These are phyloP conservation scores for Microcebus ravelobensis DNA, from an alignment of 2,113 vertebrate genomes.

Conservation along the genomic window DNA sequence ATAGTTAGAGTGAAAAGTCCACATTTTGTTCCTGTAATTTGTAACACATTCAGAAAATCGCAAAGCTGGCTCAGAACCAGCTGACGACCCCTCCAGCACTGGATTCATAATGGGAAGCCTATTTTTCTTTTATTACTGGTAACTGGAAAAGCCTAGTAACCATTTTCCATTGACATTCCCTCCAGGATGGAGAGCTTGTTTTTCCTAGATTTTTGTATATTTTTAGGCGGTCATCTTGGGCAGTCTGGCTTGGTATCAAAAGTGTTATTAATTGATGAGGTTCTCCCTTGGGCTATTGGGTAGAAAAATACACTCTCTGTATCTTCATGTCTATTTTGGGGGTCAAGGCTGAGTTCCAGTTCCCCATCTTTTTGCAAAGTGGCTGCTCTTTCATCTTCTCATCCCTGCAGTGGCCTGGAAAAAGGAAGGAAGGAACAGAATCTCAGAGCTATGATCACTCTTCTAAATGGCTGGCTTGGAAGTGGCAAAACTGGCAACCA, in stretches of 20 bases:
- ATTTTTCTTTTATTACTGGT: slow-evolving; percentile 75
- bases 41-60: slow-evolving; percentile 67
- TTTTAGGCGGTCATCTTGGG: slow-evolving; percentile 76
- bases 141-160: slow-evolving; percentile 76
- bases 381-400: slow-evolving; percentile 38
- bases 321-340: slow-evolving; percentile 47
- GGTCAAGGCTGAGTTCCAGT: slow-evolving; percentile 49
- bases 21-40: slow-evolving; percentile 74
- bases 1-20: slow-evolving; percentile 63
- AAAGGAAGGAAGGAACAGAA: slow-evolving; percentile 57
- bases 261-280: slow-evolving; percentile 78
- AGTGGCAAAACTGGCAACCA: not conserved
- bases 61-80: slow-evolving; percentile 53
- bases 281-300: slow-evolving; percentile 70
- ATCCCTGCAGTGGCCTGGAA: not conserved
- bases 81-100: slow-evolving; percentile 64
- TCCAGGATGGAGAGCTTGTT: slow-evolving; percentile 68
- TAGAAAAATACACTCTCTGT: slow-evolving; percentile 76
- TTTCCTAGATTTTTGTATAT: slow-evolving; percentile 73
- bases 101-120: slow-evolving; percentile 67
- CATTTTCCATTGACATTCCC: slow-evolving; percentile 71
- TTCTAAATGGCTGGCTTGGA: slow-evolving; percentile 8
- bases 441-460: not conserved
- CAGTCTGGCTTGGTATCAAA: slow-evolving; percentile 80
- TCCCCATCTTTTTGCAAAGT: slow-evolving; percentile 46